Percentiles rank a stretch among this genome's conserved stretches.
phyloP scores from a whole-genome alignment of 2,797 vertebrate genomes.

The Hyperoplus immaculatus region DNA sequence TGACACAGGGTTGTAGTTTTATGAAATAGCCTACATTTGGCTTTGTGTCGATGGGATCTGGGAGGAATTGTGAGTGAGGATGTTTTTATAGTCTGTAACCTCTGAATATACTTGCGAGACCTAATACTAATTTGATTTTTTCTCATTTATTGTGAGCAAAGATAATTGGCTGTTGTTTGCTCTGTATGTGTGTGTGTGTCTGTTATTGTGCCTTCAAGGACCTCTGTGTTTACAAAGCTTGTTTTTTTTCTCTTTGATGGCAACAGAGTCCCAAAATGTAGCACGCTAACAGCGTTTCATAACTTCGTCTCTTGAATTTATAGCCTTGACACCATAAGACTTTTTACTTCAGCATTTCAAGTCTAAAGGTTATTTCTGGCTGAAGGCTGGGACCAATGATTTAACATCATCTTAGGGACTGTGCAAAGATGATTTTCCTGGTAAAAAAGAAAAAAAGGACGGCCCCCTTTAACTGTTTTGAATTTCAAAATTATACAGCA shows the following conservation, averaged over 20 bases:
- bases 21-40: constrained; percentile 83
- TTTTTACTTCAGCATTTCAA: constrained; percentile 39
- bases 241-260: constrained; percentile 51
- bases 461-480: not conserved
- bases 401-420: constrained; percentile 22
- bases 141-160: constrained; percentile 75
- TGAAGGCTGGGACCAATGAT: constrained; percentile 24
- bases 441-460: not conserved
- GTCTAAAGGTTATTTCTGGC: constrained; percentile 11
- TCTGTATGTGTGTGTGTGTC: constrained; percentile 32
- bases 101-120: constrained; percentile 53
- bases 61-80: constrained; percentile 65
- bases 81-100: constrained; percentile 67
- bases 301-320: constrained; percentile 43
- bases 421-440: not conserved
- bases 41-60: constrained; percentile 75
- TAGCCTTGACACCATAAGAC: constrained; percentile 38
- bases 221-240: constrained; percentile 57
- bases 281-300: constrained; percentile 39
- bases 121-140: constrained; percentile 74
- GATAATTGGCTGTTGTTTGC: constrained; percentile 80
- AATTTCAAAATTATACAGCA: not conserved
- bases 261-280: constrained; percentile 46
- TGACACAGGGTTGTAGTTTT: constrained; percentile 81
- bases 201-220: constrained; percentile 64